A percentile compares a stretch with the other conserved stretches of the same genome.
These are phyloP conservation scores for Nowickia ferox DNA, from an alignment of 2,888 invertebrate genomes.

Conservation along the genomic window DNA sequence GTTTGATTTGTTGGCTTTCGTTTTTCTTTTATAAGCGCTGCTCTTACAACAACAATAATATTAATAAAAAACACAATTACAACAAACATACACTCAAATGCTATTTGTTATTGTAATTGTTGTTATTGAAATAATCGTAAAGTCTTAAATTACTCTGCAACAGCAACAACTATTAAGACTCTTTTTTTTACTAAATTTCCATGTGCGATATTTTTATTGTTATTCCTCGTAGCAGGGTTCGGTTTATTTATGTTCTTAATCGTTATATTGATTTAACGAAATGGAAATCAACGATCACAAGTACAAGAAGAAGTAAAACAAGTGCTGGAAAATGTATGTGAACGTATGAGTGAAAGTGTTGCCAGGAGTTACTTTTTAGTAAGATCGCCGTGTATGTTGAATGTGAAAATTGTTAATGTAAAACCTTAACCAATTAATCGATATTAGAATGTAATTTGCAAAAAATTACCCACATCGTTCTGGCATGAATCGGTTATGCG, in stretches of 20 bases:
- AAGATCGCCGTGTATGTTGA: no score
- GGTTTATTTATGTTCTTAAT: constrained; percentile 2
- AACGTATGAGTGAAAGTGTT: not conserved
- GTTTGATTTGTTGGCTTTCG: constrained; percentile 60
- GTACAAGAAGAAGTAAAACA: not conserved
- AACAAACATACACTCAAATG: not conserved
- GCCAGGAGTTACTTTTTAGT: no score
- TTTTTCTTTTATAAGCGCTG: not conserved
- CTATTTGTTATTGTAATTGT: constrained; percentile 24
- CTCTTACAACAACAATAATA: not conserved
- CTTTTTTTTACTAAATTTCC: constrained; percentile 39
- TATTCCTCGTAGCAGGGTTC: not conserved
- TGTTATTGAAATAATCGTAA: constrained; percentile 14
- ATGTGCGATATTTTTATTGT: constrained; percentile 74
- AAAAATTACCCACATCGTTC: no score
- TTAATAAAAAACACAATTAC: not conserved
- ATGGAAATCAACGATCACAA: constrained; percentile 5
- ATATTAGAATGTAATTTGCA: no score
- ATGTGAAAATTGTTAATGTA: no score
- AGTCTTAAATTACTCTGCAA: constrained; percentile 35
- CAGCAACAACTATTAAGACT: constrained; percentile 1
- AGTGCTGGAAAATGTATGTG: constrained; percentile 8
- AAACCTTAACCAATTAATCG: no score
- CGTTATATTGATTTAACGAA: constrained; percentile 21
- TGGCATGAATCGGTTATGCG: no score